Percentiles rank a stretch among this genome's conserved stretches.
Evolutionary conservation across 2,797 vertebrate genomes (phyloP).

Genomic region (Danio albolineatus): DNA sequence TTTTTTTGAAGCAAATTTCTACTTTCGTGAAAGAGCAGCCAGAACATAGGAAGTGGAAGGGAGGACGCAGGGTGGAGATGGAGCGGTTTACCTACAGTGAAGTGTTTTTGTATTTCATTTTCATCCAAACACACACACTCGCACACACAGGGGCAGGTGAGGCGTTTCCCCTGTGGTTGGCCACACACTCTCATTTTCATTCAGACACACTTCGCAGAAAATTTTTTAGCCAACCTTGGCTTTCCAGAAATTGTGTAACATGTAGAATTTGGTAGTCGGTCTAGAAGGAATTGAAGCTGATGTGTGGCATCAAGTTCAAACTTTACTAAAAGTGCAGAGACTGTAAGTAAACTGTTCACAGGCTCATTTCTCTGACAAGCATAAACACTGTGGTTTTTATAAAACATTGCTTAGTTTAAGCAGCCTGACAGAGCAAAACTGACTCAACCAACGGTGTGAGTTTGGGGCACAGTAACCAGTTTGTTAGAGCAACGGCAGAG

Average conservation of each 20-base stretch:
- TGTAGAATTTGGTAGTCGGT: background rate
- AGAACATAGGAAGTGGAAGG: constrained; percentile 45
- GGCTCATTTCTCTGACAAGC: background rate
- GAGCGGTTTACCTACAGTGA: constrained; percentile 64
- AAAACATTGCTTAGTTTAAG: constrained; percentile 19
- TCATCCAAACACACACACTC: constrained; percentile 52
- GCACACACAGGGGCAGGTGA: constrained; percentile 53
- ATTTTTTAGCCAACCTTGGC: constrained; percentile 12
- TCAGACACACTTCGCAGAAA: constrained; percentile 33
- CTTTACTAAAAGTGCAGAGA: constrained; percentile 12
- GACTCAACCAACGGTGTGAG: background rate
- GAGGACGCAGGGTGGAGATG: constrained; percentile 54
- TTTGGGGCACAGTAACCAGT: background rate
- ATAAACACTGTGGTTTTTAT: constrained; percentile 10
- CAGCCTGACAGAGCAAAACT: background rate
- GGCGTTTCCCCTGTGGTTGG: constrained; percentile 60
- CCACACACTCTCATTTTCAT: constrained; percentile 57
- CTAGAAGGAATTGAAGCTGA: background rate
- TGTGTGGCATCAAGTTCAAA: constrained; percentile 14
- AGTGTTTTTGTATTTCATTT: constrained; percentile 59
- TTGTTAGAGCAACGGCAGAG: background rate
- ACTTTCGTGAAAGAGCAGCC: constrained; percentile 38
- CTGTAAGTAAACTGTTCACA: constrained; percentile 10
- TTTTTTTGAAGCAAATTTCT: constrained; percentile 15
- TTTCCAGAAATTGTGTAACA: constrained; percentile 17